phyloP scores from a whole-genome alignment of 1,140 invertebrate species.

The Argopecten irradians region DNA sequence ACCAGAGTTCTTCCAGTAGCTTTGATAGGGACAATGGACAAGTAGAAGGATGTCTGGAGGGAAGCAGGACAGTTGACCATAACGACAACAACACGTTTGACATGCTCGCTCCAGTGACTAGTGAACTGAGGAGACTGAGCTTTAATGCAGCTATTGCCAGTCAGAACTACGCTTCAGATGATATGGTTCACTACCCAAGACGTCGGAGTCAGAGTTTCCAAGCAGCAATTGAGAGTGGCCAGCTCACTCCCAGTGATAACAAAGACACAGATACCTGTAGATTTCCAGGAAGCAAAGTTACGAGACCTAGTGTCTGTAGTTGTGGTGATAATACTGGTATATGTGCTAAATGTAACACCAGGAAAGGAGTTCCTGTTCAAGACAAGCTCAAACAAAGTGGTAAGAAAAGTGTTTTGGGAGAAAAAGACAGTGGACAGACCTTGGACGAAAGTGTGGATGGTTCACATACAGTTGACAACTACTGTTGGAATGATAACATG shows the following conservation, averaged over 20 bases:
- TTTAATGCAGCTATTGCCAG: conserved; percentile 36
- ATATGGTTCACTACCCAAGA: conserved; percentile 25
- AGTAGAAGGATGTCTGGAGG: not conserved
- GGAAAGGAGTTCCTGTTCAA: not conserved
- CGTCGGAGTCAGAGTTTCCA: conserved; percentile 48
- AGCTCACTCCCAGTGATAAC: conserved; percentile 1
- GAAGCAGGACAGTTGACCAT: conserved; percentile 4
- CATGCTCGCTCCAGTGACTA: not conserved
- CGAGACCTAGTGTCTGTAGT: not conserved
- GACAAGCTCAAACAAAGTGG: not conserved
- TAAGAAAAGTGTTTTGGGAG: not conserved
- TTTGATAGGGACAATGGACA: not conserved
- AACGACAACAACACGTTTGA: not conserved
- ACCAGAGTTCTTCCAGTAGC: not conserved
- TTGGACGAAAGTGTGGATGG: not conserved
- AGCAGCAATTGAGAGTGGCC: conserved; percentile 50
- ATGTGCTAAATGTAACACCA: conserved; percentile 7
- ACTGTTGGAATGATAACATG: conserved; percentile 5
- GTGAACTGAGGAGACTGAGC: conserved; percentile 16
- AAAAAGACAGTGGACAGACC: not conserved
- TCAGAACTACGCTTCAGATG: conserved; percentile 28
- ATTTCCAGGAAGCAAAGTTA: not conserved
- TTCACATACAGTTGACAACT: not conserved
- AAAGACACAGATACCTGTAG: not conserved
- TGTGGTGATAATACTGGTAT: not conserved